Base-by-base conservation (phyloP, 2,797 vertebrate species). In the Tachyglossus aculeatus region DNA sequence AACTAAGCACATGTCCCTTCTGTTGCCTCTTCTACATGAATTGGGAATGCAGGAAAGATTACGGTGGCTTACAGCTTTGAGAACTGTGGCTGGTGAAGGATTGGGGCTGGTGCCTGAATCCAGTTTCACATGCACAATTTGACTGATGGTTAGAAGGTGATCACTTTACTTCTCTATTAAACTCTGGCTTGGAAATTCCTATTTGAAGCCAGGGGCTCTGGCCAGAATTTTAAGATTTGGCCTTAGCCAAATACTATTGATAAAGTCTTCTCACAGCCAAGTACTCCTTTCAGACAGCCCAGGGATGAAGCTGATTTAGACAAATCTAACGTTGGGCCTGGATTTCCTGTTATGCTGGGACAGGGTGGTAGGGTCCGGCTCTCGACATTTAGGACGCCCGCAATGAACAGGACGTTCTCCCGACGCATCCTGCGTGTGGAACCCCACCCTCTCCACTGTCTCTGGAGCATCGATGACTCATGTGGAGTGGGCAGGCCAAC, bases 161-260 rank as follows among this genome's bases (percentile, higher is more conserved):
- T 43, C 27, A 48, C 31, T 61, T 56, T 31, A 37, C 7, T 2
- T 45, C 34, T 38, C 29, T 47, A 19, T 3, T 22, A 6, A 27
- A 18, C 50, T 62, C n/a, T 61, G 24, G 25, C 24, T 48, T 65
- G 32, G 24, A 61, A 73, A 67, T 43, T 61, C 18, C 48, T 44
- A 9, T 29, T 1, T 41, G n/a, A 22, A 58, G 31, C 40, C 65
- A 61, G 27, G 25, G 61, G 32, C 45, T 38, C 33, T 43, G 31
- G 19, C 25, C 32, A 54, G 19, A 36, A 43, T 53, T 15, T 51
- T n/a, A n/a, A n/a, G n/a, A n/a, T n/a, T n/a, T 45, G 15, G 54
- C 34, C 52, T 31, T 21, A 61, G 38, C 47, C 44, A 47, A 68
- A 36, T 7, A 45, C 34, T 63, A 67, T 36, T 60, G 29, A 37